Evolutionary conservation across 1,140 invertebrate genomes (phyloP), one percentile per base, ranked within the genome.

Genomic region (Globodera rostochiensis): DNA sequence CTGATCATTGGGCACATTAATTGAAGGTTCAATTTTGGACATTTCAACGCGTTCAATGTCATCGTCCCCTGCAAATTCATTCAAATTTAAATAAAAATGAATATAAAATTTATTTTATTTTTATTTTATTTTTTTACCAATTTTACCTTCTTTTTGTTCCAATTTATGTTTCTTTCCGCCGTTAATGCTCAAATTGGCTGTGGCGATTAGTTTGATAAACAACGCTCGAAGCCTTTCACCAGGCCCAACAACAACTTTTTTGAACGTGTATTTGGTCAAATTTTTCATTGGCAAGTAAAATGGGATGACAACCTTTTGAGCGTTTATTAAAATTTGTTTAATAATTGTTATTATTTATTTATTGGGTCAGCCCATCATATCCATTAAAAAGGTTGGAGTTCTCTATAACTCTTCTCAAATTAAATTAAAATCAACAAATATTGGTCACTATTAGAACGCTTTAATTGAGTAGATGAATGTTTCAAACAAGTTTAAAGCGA

Each of bases 221-320:
- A 11, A 60, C 0, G 57, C 57, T 11, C 57, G 57, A 19, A 60
- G 15, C 57, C 57, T 15, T 5, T 60, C 6, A 15, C 5, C 15
- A 15, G 57, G 57, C 57, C 19, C 5, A 11, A 60, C 57, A 11
- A 60, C 13, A 60, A 60, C 19, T 60, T 60, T 60, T 60, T 60
- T 60, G 1, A 15, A 19, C 57, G 11, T 19, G 19, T 15, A 60
- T 60, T 60, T 60, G 0, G 19, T 15, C 15, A 5, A 13, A 5
- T 60, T 60, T 60, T 60, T 60, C 57, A 60, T 11, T 60, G 57
- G 57, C 57, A 60, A 60, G 57, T 60, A 60, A 60, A 60, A 60
- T 60, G 57, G 57, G 15, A 60, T 19, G 5, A 60, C 57, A 60
- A 60, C 11, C 57, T 60, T 25, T 25, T 25, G 25, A 25, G 25